Conservation (phyloP, 2,888 invertebrate genomes). For the Epicampocera succincta region DNA sequence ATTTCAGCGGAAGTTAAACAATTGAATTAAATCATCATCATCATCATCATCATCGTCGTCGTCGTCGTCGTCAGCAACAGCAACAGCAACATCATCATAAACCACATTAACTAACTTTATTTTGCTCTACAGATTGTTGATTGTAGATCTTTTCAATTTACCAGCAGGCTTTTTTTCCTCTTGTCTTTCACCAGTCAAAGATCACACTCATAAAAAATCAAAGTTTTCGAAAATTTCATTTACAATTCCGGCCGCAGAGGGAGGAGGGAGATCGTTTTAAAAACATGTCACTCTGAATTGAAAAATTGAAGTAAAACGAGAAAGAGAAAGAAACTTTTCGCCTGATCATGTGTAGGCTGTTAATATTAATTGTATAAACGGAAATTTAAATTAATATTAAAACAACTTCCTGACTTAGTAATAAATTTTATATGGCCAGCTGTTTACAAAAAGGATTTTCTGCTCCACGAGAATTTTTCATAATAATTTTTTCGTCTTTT, state of each 20-base stretch:
- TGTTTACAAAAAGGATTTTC: constrained; percentile 57
- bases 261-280: constrained; percentile 20
- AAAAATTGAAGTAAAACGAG: background rate
- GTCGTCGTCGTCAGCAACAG: constrained; percentile 41
- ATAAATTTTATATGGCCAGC: constrained; percentile 58
- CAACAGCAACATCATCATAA: constrained; percentile 18
- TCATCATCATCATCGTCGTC: constrained; percentile 11
- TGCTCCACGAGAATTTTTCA: constrained; percentile 29
- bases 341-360: constrained; percentile 51
- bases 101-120: constrained; percentile 53
- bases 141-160: constrained; percentile 32
- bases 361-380: constrained; percentile 71
- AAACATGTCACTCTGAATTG: constrained; percentile 20
- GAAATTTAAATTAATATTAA: constrained; percentile 80
- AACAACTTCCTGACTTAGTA: constrained; percentile 70
- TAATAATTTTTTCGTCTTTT: constrained; percentile 41
- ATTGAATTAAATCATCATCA: constrained; percentile 67
- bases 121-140: constrained; percentile 47
- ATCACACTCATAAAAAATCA: constrained; percentile 62
- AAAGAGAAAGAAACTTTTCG: constrained; percentile 4
- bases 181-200: constrained; percentile 44
- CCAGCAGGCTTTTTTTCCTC: constrained; percentile 16
- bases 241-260: constrained; percentile 29
- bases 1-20: constrained; percentile 69
- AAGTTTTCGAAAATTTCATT: constrained; percentile 61